A percentile compares a stretch with the other conserved stretches of the same genome.
These are phyloP conservation scores for Festucalex cinctus DNA, from an alignment of 2,113 vertebrate species.

Conservation along the genomic window DNA sequence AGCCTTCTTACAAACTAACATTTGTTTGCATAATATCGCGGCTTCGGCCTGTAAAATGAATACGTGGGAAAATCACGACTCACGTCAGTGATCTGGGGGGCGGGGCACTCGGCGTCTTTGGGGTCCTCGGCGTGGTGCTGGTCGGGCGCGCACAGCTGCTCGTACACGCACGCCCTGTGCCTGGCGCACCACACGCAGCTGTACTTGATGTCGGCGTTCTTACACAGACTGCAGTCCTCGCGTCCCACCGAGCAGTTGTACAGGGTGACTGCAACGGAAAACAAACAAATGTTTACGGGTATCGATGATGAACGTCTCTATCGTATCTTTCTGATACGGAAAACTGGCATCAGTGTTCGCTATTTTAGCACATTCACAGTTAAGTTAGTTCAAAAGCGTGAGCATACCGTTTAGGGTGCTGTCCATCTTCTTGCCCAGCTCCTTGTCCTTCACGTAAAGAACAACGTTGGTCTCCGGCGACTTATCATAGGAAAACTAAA, in stretches of 20 bases:
- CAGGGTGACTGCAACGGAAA: conserved; percentile 77
- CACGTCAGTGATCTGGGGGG: conserved; percentile 82
- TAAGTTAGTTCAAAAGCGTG: conserved; percentile 54
- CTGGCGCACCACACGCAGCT: conserved; percentile 84
- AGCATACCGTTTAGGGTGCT: conserved; percentile 85
- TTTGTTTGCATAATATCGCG: conserved; percentile 1
- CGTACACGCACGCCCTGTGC: conserved; percentile 77
- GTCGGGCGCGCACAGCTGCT: conserved; percentile 69
- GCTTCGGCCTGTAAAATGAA: neutral
- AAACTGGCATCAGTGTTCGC: neutral
- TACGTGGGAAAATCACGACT: conserved; percentile 44
- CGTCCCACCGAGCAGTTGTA: conserved; percentile 90
- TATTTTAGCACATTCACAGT: too few species aligned
- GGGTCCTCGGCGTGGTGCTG: conserved; percentile 31
- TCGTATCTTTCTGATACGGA: too few species aligned
- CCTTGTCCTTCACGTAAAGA: conserved; percentile 80
- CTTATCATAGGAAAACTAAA: conserved; percentile 81
- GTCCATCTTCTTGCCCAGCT: conserved; percentile 82
- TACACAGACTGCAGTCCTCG: conserved; percentile 89
- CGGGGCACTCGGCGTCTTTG: conserved; percentile 69
- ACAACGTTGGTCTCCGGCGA: conserved; percentile 81
- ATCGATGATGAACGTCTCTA: neutral
- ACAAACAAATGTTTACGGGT: too few species aligned
- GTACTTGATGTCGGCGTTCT: conserved; percentile 74
- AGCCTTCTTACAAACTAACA: conserved; percentile 12